Percentiles rank a stretch among this genome's conserved stretches.
These are phyloP conservation scores for Brachionus manjavacas DNA, from an alignment of 1,140 invertebrate species.

Conservation along the genomic window DNA sequence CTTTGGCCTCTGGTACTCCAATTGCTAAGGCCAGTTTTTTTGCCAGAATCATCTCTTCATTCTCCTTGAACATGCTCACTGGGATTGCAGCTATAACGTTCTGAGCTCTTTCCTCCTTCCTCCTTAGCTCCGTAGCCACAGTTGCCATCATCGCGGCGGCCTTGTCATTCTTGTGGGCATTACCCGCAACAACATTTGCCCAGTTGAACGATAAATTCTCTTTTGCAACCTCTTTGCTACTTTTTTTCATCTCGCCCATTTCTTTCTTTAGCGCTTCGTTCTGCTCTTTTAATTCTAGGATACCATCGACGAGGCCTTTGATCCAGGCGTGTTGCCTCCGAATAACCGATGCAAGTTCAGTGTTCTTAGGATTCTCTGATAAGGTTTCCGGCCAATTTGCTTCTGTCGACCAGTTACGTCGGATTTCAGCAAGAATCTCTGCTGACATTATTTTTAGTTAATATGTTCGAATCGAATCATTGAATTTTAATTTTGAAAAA, in stretches of 20 bases:
- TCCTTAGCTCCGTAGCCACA: not conserved
- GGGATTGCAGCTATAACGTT: not conserved
- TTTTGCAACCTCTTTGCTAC: not conserved
- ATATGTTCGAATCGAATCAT: too few relatives aligned
- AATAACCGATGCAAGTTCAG: not conserved
- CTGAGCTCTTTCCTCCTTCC: not conserved
- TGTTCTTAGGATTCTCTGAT: not conserved
- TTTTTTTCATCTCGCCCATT: not conserved
- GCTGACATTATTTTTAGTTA: too few relatives aligned
- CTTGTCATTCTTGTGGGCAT: not conserved
- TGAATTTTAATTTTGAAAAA: too few relatives aligned
- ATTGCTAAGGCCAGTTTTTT: not conserved
- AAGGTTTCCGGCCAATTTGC: too few relatives aligned
- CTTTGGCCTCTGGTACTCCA: not conserved
- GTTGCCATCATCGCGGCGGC: not conserved
- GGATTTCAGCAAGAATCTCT: too few relatives aligned
- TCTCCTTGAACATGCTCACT: not conserved
- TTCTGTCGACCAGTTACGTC: too few relatives aligned
- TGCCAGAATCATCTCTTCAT: not conserved
- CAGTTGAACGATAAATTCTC: not conserved
- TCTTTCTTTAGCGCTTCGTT: not conserved
- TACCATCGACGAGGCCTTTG: not conserved
- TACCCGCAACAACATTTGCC: not conserved
- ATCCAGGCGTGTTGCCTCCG: not conserved
- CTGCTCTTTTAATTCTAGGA: not conserved